A percentile compares a stretch with the other conserved stretches of the same genome.
These are phyloP conservation scores for Fissipunctia ypsillon DNA, from an alignment of 2,888 invertebrate species.

Conservation along the genomic window DNA sequence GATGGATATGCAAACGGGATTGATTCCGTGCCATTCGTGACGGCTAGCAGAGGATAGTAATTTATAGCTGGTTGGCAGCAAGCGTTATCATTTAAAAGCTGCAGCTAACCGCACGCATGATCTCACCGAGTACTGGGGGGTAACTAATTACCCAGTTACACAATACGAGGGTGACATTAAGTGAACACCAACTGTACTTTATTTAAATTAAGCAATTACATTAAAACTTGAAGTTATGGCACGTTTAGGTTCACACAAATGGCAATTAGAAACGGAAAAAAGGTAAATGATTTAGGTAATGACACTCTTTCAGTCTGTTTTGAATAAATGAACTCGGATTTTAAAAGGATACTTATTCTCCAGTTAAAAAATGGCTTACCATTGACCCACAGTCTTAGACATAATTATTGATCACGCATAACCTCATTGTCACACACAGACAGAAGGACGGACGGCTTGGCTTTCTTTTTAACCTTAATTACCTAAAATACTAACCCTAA, in stretches of 20 bases:
- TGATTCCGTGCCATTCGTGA: constrained; percentile 56
- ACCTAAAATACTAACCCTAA: background rate
- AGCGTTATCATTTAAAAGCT: constrained; percentile 48
- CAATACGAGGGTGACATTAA: too few species aligned
- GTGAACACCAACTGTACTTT: background rate
- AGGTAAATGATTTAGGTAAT: background rate
- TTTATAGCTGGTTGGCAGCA: constrained; percentile 42
- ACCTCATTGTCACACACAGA: too few species aligned
- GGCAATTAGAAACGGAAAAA: background rate
- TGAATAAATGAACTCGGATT: background rate
- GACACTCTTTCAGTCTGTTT: background rate
- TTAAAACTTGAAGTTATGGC: background rate
- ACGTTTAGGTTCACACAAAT: background rate
- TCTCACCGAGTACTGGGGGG: constrained; percentile 8
- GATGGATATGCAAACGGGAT: background rate
- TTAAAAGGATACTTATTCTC: background rate
- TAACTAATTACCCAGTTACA: constrained; percentile 11
- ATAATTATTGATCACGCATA: background rate
- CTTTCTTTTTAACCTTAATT: background rate
- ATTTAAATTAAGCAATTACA: background rate
- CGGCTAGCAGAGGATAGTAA: constrained; percentile 34
- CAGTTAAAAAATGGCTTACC: background rate
- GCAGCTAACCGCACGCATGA: constrained; percentile 42
- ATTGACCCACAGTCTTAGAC: background rate
- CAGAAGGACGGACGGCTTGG: background rate